Conservation (phyloP, 2,113 vertebrate genomes). For the Sterrhoptilus dennistouni region DNA sequence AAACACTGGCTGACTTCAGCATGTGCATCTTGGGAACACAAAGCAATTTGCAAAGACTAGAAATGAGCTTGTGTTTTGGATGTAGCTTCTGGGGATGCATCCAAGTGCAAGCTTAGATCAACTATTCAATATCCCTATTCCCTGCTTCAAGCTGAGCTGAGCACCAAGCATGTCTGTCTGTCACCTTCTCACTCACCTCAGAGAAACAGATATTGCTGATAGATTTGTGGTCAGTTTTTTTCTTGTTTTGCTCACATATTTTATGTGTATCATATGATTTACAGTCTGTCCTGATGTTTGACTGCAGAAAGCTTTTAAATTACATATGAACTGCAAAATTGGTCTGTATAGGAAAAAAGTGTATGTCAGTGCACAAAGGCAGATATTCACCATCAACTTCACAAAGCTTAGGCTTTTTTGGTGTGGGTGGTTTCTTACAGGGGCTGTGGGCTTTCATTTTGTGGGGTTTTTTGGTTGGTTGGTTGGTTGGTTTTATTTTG, state of each 20-base stretch:
- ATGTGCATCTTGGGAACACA: not conserved
- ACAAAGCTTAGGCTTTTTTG: not conserved
- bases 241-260: not conserved
- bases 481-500: not conserved
- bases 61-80: not conserved
- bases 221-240: not conserved
- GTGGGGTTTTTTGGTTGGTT: not conserved
- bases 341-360: not conserved
- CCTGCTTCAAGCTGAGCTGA: not conserved
- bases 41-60: not conserved
- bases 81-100: not conserved
- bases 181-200: not conserved
- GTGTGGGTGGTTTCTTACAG: not conserved
- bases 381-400: not conserved
- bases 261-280: not conserved
- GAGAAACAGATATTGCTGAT: not conserved
- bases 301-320: slow-evolving; percentile 11
- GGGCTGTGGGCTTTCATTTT: not conserved
- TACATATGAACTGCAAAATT: not conserved
- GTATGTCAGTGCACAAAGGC: not conserved
- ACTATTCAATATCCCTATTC: not conserved
- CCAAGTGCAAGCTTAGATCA: not conserved
- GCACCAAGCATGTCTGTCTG: not conserved
- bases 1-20: not conserved
- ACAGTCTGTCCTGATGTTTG: not conserved